These are phyloP conservation scores for Ictalurus punctatus DNA, from an alignment of 2,113 vertebrate genomes.

Conservation along the genomic window DNA sequence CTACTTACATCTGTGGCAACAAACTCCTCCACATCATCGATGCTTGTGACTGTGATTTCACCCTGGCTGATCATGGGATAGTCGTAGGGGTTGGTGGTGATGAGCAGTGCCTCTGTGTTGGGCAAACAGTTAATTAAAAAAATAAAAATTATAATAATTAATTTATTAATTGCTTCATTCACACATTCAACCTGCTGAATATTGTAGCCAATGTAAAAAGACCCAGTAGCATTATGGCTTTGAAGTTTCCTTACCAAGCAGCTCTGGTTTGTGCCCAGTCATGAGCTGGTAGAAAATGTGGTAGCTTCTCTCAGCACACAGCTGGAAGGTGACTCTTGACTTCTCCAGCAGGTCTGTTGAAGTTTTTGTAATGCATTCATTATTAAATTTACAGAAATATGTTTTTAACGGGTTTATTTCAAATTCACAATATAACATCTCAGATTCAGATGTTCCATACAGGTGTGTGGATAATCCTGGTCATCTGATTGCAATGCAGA, in stretches of 20 bases:
- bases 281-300: slow-evolving; percentile 76
- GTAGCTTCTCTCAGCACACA: slow-evolving; percentile 73
- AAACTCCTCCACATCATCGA: slow-evolving; percentile 85
- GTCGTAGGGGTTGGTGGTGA: slow-evolving; percentile 86
- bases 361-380: too few species aligned
- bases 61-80: slow-evolving; percentile 84
- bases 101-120: slow-evolving; percentile 73
- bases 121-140: too few species aligned
- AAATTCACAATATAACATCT: too few species aligned
- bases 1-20: slow-evolving; percentile 84
- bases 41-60: slow-evolving; percentile 85
- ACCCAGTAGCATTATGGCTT: neutral
- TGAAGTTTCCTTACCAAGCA: slow-evolving; percentile 64
- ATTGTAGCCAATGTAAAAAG: neutral
- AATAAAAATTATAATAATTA: too few species aligned
- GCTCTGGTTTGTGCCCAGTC: slow-evolving; percentile 72
- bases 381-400: too few species aligned
- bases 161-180: too few species aligned
- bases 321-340: slow-evolving; percentile 62
- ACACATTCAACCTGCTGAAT: too few species aligned
- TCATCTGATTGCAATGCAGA: too few species aligned
- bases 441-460: too few species aligned
- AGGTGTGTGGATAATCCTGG: too few species aligned
- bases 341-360: slow-evolving; percentile 67
- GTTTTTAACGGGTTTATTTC: too few species aligned